These are phyloP conservation scores for Omphaloscelis lunosa DNA, from an alignment of 2,888 invertebrate genomes.

Conservation along the genomic window DNA sequence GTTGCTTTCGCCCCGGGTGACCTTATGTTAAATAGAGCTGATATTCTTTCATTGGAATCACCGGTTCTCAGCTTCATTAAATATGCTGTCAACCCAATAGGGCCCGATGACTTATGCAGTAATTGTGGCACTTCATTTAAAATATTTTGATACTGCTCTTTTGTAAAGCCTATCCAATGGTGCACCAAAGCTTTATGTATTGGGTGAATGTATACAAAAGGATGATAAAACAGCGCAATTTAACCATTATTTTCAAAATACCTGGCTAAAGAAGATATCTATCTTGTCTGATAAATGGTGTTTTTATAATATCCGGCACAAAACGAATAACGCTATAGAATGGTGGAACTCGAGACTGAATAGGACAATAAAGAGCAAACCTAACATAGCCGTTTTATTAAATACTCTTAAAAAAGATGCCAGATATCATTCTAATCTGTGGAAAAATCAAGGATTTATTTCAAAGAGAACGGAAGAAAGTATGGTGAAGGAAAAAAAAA, in stretches of 20 bases:
- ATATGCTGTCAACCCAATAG: neutral
- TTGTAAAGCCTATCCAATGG: too few species aligned
- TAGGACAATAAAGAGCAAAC: constrained; percentile 30
- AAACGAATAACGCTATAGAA: constrained; percentile 34
- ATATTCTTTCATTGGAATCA: neutral
- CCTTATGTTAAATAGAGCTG: neutral
- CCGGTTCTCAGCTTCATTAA: neutral
- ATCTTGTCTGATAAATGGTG: constrained; percentile 31
- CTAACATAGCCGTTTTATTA: constrained; percentile 34
- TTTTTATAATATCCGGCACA: constrained; percentile 29
- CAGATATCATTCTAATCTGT: constrained; percentile 24
- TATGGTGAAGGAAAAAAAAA: constrained; percentile 12
- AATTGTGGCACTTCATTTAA: neutral
- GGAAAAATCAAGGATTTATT: constrained; percentile 24
- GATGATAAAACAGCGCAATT: constrained; percentile 5
- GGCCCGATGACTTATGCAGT: neutral
- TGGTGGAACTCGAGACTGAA: constrained; percentile 37
- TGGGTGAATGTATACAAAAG: neutral
- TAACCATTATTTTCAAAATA: constrained; percentile 9
- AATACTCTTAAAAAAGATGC: constrained; percentile 33
- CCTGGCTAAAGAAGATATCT: constrained; percentile 7
- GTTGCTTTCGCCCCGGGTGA: too few species aligned
- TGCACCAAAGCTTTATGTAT: neutral
- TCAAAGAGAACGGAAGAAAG: constrained; percentile 22
- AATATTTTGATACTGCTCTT: too few species aligned